Percentiles rank a stretch among this genome's conserved stretches.
phyloP scores from a whole-genome alignment of 2,888 invertebrate genomes.

The Drosophila nigricruria region DNA sequence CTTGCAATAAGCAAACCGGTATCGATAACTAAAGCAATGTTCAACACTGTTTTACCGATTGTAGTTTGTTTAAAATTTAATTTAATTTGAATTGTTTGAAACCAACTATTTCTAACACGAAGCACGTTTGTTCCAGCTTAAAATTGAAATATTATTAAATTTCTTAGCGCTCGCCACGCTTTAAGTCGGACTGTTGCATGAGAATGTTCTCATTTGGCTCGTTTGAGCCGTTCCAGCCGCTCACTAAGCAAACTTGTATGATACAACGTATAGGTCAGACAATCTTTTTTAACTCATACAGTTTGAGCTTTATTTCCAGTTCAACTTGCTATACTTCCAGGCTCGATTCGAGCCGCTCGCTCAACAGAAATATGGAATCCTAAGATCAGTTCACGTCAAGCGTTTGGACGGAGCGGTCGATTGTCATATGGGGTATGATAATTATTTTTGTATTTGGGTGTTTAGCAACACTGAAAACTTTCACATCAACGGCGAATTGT shows the following conservation, averaged over 20 bases:
- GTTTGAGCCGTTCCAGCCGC: not conserved
- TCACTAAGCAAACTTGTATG: no score
- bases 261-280: no score
- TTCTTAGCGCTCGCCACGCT: slow-evolving; percentile 2
- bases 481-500: not conserved
- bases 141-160: not conserved
- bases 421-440: fast-evolving
- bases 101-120: no score
- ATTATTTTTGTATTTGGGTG: not conserved
- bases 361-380: not conserved
- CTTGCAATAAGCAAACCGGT: not conserved
- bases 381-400: not conserved
- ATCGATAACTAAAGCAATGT: not conserved
- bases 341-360: no score
- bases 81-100: not conserved
- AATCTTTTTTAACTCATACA: no score
- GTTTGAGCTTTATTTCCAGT: no score
- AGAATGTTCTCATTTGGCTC: slow-evolving; percentile 20
- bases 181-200: slow-evolving; percentile 12
- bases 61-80: not conserved
- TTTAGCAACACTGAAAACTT: no score
- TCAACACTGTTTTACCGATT: not conserved
- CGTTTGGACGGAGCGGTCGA: not conserved
- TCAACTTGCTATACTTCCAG: no score
- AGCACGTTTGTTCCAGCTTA: not conserved